Conservation (phyloP, 2,113 vertebrate genomes). For the Glaucidium brasilianum region DNA sequence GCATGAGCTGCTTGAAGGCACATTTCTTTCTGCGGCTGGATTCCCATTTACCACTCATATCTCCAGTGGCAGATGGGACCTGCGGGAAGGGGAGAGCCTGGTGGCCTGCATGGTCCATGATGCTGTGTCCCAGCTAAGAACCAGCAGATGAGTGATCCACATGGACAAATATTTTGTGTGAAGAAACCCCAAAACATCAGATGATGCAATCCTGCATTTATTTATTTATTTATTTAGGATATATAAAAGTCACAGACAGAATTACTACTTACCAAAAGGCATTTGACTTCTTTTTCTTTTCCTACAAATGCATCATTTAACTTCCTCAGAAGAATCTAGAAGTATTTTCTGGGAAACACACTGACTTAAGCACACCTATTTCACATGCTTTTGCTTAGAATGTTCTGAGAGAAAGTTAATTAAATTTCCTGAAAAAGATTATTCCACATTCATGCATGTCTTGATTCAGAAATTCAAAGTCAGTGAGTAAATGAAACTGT, state of each 20-base stretch:
- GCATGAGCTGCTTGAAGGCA: neutral
- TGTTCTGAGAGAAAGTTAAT: neutral
- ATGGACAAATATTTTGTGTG: neutral
- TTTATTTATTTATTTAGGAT: neutral
- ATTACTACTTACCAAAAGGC: neutral
- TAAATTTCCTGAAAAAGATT: neutral
- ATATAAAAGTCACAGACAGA: neutral
- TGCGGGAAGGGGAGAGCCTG: neutral
- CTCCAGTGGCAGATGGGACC: neutral
- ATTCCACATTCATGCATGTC: neutral
- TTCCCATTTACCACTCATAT: neutral
- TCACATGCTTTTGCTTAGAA: neutral
- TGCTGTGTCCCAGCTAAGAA: neutral
- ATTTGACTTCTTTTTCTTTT: neutral
- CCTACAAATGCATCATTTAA: neutral
- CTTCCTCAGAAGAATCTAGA: neutral
- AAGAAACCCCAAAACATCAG: neutral
- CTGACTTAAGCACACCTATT: neutral
- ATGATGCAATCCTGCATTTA: neutral
- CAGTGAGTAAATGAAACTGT: neutral
- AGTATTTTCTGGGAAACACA: neutral
- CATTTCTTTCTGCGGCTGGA: neutral
- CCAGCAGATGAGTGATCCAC: neutral
- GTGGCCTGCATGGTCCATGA: fast-evolving
- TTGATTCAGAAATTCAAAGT: constrained; percentile 3